phyloP scores from a whole-genome alignment of 2,888 invertebrate species.

The Prosapia bicincta region DNA sequence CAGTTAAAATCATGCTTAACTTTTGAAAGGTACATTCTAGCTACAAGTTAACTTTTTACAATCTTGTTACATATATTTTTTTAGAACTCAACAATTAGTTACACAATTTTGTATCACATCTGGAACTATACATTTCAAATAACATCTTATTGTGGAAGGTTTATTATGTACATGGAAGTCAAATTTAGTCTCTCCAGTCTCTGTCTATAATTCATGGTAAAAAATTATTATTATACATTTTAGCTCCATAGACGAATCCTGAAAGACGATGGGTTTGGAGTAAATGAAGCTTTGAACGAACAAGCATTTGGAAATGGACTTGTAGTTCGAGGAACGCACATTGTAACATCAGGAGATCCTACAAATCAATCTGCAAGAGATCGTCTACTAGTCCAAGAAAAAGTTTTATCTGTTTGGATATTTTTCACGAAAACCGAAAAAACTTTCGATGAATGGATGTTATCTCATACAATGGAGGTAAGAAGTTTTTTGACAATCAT shows the following conservation, averaged over 20 bases:
- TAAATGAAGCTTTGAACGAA: conserved; percentile 88
- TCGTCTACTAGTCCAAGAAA: conserved; percentile 50
- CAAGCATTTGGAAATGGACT: conserved; percentile 63
- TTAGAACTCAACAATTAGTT: too few species aligned
- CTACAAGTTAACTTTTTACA: too few species aligned
- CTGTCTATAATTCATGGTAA: too few species aligned
- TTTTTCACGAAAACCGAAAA: conserved; percentile 57
- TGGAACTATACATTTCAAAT: too few species aligned
- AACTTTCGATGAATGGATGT: conserved; percentile 53
- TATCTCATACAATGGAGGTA: conserved; percentile 48
- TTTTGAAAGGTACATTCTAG: too few species aligned
- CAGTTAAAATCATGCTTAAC: too few species aligned
- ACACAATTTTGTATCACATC: too few species aligned
- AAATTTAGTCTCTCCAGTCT: too few species aligned
- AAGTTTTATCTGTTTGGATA: conserved; percentile 58
- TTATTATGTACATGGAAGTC: too few species aligned
- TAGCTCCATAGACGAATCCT: conserved; percentile 79
- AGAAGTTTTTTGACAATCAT: too few species aligned
- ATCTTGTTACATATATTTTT: too few species aligned
- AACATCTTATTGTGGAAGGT: too few species aligned
- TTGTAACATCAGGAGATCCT: conserved; percentile 49
- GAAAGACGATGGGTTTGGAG: conserved; percentile 90
- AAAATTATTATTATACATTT: conserved; percentile 34
- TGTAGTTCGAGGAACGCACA: conserved; percentile 67
- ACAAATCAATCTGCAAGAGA: conserved; percentile 47